Evolutionary conservation across 2,113 vertebrate genomes (phyloP).

Genomic region (Alethe castanea): DNA sequence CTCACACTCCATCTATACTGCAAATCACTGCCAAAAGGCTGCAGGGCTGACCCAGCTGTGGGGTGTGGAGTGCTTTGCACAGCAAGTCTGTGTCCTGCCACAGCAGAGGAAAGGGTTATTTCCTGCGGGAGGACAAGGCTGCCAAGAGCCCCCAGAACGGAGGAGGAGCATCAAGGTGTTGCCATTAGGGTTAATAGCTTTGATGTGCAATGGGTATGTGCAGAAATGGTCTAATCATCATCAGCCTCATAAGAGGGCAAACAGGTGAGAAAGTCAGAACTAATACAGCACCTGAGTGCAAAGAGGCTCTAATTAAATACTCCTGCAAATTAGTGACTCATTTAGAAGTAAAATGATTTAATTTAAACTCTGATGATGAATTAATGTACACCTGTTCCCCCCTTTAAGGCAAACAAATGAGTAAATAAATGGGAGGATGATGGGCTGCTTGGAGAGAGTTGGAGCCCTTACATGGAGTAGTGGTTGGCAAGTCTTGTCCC

Average conservation of each 20-base stretch:
- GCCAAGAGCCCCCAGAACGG: not conserved
- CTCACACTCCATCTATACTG: rapidly evolving
- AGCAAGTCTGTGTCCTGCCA: not conserved
- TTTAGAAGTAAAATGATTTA: conserved; percentile 74
- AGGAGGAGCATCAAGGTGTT: not conserved
- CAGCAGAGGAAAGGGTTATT: not conserved
- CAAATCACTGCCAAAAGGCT: not conserved
- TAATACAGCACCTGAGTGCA: conserved; percentile 65
- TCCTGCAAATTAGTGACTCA: conserved; percentile 66
- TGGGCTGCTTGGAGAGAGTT: not conserved
- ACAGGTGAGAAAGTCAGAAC: conserved; percentile 68
- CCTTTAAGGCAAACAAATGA: conserved; percentile 64
- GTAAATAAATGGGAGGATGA: conserved; percentile 39
- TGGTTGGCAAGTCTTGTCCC: not conserved
- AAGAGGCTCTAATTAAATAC: conserved; percentile 71
- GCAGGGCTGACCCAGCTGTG: not conserved
- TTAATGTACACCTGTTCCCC: conserved; percentile 70
- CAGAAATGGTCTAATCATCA: conserved; percentile 52
- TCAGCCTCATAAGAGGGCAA: conserved; percentile 52
- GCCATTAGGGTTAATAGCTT: conserved; percentile 58
- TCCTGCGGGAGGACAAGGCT: not conserved
- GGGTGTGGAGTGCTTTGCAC: not conserved
- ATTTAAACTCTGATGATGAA: conserved; percentile 66
- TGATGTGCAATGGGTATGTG: conserved; percentile 12
- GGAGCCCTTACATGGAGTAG: not conserved